Evolutionary conservation across 2,888 invertebrate species (phyloP), one percentile per base, ranked within the genome.

Genomic region (Geophilus truncorum): DNA sequence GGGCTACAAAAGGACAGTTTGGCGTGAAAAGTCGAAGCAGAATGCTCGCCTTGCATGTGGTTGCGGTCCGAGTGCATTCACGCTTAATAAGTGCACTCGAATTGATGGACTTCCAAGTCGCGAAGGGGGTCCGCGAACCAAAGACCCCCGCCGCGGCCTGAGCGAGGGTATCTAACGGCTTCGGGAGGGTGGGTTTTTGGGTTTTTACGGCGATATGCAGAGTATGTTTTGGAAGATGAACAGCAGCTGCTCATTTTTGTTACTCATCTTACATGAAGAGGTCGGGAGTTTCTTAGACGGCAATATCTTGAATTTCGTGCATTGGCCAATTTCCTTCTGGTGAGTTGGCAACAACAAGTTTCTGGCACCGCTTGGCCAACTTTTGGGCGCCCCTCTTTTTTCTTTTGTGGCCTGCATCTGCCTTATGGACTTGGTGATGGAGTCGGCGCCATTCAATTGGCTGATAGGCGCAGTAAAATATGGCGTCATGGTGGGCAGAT

Each of bases 391-490:
- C 57, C 57, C 23, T 23, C 23, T 62, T 62, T 62, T 62, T 62
- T 23, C 23, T 62, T 62, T 62, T 21, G 21, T 23, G 10, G 21
- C 57, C 23, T 62, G 23, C 57, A 62, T 62, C 57, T 62, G 57
- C 21, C 57, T 62, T 62, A 62, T 62, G 57, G 57, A 62, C 57
- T 62, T 62, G 57, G 57, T 62, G 57, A 62, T 62, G 57, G 57
- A 62, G 57, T 62, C 57, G 57, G 57, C 57, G 57, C 57, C 57
- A 62, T 62, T 62, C 57, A 62, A 62, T 62, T 62, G 57, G 57
- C 57, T 62, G 57, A 62, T 62, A 62, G 57, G 57, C 57, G 57
- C 57, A 62, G 57, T 62, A 62, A 62, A 62, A 62, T 62, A 62
- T 62, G 57, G 57, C 57, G 57, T 62, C 57, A 62, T 62, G 57